Evolutionary conservation across 2,113 vertebrate species (phyloP).

Genomic region (Thryonomys swinderianus): DNA sequence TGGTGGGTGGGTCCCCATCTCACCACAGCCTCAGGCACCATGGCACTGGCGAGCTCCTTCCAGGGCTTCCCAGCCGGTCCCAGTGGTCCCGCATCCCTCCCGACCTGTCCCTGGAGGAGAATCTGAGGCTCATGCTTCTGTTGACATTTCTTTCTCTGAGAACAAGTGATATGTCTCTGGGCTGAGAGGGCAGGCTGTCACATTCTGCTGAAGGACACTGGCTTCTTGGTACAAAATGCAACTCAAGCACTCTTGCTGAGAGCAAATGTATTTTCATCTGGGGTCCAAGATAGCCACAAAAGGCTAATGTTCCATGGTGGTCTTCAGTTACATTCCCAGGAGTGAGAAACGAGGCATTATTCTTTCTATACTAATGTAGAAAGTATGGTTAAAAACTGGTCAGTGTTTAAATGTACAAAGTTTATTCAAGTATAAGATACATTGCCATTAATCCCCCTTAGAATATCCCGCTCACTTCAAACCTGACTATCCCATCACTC

Average conservation of each 20-base stretch:
- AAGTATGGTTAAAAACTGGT: background rate
- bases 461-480: background rate
- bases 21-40: background rate
- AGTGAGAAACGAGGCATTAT: background rate
- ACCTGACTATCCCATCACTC: background rate
- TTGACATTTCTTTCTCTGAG: background rate
- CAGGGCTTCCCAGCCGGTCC: background rate
- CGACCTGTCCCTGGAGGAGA: background rate
- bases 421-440: background rate
- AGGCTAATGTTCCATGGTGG: background rate
- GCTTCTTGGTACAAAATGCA: background rate
- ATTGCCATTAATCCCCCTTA: background rate
- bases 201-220: background rate
- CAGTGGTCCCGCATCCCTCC: too few species aligned
- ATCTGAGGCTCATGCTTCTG: background rate
- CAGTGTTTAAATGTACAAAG: background rate
- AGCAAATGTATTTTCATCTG: background rate
- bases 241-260: slow-evolving; percentile 22
- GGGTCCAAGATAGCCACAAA: background rate
- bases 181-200: background rate
- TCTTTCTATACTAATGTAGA: background rate
- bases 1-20: slow-evolving; percentile 88
- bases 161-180: background rate
- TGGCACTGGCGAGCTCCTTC: background rate
- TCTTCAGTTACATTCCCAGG: background rate